Conservation (phyloP, 2,888 invertebrate species). For the Macrosiphum euphorbiae region DNA sequence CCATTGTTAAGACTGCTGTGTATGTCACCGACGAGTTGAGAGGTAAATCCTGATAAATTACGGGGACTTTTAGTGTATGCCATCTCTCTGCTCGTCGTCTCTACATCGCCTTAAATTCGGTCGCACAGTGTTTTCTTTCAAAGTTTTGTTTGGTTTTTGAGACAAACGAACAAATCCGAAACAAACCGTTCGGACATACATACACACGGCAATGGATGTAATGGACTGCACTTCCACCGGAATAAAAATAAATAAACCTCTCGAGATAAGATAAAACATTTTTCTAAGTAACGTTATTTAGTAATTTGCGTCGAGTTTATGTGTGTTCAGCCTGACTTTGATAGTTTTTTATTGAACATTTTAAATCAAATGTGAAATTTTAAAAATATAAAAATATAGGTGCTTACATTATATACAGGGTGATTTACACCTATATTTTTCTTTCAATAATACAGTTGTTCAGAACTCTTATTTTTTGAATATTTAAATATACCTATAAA, state of each 20-base stretch:
- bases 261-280: background rate
- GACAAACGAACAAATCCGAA: conserved; percentile 32
- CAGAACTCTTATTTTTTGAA: background rate
- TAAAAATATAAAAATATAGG: too few relatives aligned
- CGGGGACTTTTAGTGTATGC: conserved; percentile 5
- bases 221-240: conserved; percentile 6
- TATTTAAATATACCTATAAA: background rate
- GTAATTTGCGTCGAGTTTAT: background rate
- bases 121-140: conserved; percentile 13
- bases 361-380: background rate
- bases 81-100: background rate
- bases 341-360: background rate
- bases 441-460: background rate
- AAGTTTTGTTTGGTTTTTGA: conserved; percentile 3
- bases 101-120: background rate
- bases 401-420: background rate
- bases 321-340: background rate
- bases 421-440: background rate
- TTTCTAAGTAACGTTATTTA: background rate
- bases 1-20: conserved; percentile 47
- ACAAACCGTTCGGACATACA: conserved; percentile 9
- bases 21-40: conserved; percentile 24
- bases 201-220: conserved; percentile 7
- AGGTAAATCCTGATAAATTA: conserved; percentile 64
- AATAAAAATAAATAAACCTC: background rate